Evolutionary conservation across 2,888 invertebrate species (phyloP), one percentile per base, ranked within the genome.

Genomic region (Oxycera nigricornis): DNA sequence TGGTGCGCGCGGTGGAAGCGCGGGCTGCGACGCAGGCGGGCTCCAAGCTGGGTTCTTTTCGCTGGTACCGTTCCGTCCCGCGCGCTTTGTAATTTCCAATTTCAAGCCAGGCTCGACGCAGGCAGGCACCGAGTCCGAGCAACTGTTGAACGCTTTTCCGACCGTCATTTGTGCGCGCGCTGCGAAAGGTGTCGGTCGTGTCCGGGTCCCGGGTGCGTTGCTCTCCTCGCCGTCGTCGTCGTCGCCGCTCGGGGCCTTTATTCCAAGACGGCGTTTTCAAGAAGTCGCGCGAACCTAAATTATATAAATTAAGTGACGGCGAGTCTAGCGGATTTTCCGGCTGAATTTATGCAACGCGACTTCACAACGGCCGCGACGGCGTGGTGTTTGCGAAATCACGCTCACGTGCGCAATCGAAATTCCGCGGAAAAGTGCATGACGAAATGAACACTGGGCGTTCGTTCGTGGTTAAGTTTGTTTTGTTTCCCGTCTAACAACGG

Each of bases 161-260:
- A 6, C 55, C 57, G 62, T 73, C 73, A 73, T 50, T 73, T 73
- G 73, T 73, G 73, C 73, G 73, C 73, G 73, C 73, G 73, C 73
- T 73, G 65, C 73, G 31, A 55, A 73, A 73, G 31, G 55, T 9
- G 31, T 35, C 67, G 73, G 73, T 65, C 24, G 73, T 65, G 61
- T 46, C 22, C 65, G 65, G 20, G 39, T n/a, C n/a, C n/a, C n/a
- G n/a, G 9, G 65, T 65, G 22, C 65, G 4, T 26, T n/a, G 68
- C 68, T 35, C 14, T 28, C 11, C 59, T 2, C 11, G 22, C n/a
- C n/a, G n/a, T n/a, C n/a, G n/a, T n/a, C n/a, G n/a, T n/a, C n/a
- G n/a, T n/a, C n/a, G n/a, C n/a, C n/a, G n/a, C n/a, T n/a, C n/a
- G n/a, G n/a, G n/a, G n/a, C n/a, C n/a, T n/a, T n/a, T n/a, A n/a